Percentiles rank a stretch among this genome's conserved stretches.
These are phyloP conservation scores for Drosophila neotestacea DNA, from an alignment of 2,888 invertebrate species.

Conservation along the genomic window DNA sequence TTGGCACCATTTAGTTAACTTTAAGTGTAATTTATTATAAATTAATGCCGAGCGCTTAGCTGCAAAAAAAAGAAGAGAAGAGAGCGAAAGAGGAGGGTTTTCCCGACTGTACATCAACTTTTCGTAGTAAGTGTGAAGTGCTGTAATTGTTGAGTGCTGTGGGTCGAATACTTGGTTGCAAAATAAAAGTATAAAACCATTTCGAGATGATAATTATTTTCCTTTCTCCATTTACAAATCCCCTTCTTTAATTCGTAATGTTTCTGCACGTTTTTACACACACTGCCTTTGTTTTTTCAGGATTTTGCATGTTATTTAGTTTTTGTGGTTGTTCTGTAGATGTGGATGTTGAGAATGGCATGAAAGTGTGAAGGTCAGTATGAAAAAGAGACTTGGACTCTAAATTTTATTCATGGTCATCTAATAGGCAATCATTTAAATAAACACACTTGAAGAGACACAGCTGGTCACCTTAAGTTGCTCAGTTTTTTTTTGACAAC, in stretches of 20 bases:
- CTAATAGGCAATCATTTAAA: too few species aligned
- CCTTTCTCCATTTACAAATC: neutral
- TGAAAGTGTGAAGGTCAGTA: neutral
- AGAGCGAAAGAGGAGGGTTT: neutral
- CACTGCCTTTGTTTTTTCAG: too few species aligned
- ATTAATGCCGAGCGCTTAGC: slow-evolving; percentile 35
- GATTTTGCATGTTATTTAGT: too few species aligned
- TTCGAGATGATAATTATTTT: neutral
- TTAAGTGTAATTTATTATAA: slow-evolving; percentile 56
- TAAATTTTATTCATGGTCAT: neutral
- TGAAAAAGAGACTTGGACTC: neutral
- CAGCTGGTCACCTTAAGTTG: neutral
- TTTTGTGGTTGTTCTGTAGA: too few species aligned
- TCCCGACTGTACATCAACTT: slow-evolving; percentile 1
- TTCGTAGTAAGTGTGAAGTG: slow-evolving; percentile 7
- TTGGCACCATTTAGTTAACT: slow-evolving; percentile 48
- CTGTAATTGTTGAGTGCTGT: slow-evolving; percentile 12
- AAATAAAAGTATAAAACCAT: neutral
- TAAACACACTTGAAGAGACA: neutral
- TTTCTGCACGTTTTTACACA: neutral
- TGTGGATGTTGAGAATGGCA: neutral
- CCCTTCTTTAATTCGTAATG: neutral
- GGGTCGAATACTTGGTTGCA: neutral
- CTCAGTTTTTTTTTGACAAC: too few species aligned
- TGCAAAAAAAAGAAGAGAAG: neutral